A percentile compares a stretch with the other conserved stretches of the same genome.
Evolutionary conservation across 2,888 invertebrate species (phyloP).

Genomic region (Salpingus planirostris): DNA sequence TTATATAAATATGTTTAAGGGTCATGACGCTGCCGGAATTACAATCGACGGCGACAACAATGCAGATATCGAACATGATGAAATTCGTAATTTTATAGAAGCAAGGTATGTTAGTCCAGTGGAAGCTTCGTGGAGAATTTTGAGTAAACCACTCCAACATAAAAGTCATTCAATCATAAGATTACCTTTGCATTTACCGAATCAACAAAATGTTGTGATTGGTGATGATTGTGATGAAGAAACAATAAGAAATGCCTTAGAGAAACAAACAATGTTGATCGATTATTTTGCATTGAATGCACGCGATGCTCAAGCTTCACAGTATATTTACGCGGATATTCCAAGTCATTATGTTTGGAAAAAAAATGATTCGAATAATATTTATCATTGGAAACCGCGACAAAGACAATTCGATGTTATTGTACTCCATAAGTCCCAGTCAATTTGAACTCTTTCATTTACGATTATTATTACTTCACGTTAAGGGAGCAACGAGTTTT

Average conservation of each 20-base stretch:
- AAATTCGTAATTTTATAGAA: too few species aligned
- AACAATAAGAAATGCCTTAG: background rate
- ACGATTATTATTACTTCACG: too few species aligned
- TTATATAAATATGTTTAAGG: constrained; percentile 1
- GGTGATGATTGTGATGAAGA: background rate
- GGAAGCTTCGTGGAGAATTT: too few species aligned
- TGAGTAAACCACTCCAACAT: too few species aligned
- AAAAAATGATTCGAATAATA: background rate
- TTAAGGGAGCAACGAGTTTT: too few species aligned
- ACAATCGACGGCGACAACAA: background rate
- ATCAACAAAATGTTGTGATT: background rate
- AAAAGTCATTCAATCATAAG: background rate
- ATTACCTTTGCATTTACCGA: background rate
- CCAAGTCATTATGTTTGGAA: too few species aligned
- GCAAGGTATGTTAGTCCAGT: too few species aligned
- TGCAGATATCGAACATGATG: background rate
- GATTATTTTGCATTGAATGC: too few species aligned
- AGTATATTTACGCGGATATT: too few species aligned
- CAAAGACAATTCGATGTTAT: background rate
- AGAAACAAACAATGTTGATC: too few species aligned
- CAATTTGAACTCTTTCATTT: too few species aligned
- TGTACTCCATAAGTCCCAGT: background rate
- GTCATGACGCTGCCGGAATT: background rate
- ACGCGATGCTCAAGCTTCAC: background rate
- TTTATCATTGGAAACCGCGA: background rate